A percentile compares a stretch with the other conserved stretches of the same genome.
Conservation (phyloP, 1,140 invertebrate species). For the Triops cancriformis region DNA sequence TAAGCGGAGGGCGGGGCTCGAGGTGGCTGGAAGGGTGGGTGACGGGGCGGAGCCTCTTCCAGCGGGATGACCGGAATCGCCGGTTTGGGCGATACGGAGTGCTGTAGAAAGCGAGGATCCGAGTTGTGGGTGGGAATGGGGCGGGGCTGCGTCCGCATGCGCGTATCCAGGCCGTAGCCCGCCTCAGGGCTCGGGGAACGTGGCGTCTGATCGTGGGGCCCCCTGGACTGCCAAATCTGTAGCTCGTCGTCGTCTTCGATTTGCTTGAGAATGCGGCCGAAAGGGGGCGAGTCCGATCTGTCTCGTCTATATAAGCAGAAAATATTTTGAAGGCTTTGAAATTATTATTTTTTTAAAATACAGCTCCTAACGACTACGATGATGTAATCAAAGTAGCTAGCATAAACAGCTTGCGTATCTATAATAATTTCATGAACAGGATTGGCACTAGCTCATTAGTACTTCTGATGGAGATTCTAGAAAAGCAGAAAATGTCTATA, state of each 20-base stretch:
- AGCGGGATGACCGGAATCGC: background rate
- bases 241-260: background rate
- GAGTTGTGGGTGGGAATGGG: background rate
- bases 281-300: background rate
- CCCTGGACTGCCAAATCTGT: background rate
- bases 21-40: background rate
- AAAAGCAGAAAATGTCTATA: too few relatives aligned
- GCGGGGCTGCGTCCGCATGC: background rate
- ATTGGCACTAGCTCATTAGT: too few relatives aligned
- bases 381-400: too few relatives aligned
- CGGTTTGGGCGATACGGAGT: background rate
- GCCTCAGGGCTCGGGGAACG: background rate
- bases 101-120: background rate
- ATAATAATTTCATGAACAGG: too few relatives aligned
- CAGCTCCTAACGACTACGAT: too few relatives aligned
- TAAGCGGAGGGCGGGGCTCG: background rate
- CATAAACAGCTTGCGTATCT: too few relatives aligned
- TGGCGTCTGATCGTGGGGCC: background rate
- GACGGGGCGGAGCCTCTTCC: background rate
- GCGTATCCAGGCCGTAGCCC: background rate
- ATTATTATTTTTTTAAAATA: too few relatives aligned
- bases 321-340: too few relatives aligned
- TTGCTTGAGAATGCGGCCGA: background rate
- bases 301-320: background rate
- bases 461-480: too few relatives aligned